These are phyloP conservation scores for Girardinus metallicus DNA, from an alignment of 2,797 vertebrate species.

Conservation along the genomic window DNA sequence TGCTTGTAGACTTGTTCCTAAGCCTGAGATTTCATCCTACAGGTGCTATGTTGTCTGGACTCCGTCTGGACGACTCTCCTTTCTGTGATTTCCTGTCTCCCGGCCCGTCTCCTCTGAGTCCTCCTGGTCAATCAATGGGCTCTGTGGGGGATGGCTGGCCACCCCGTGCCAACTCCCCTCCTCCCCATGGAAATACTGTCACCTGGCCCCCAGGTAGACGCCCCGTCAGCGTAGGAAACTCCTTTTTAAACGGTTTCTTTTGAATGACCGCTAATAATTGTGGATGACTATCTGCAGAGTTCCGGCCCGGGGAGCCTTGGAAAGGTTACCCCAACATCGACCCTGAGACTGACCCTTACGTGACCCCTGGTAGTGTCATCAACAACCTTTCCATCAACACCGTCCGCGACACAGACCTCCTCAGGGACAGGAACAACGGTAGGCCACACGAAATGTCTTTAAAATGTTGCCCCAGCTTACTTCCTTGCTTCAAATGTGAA, in stretches of 20 bases:
- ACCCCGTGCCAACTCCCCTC: constrained; percentile 98
- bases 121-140: constrained; percentile 87
- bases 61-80: constrained; percentile 95
- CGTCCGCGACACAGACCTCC: constrained; percentile 99
- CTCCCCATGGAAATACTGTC: constrained; percentile 94
- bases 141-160: constrained; percentile 98
- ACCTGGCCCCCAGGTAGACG: constrained; percentile 95
- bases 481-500: background rate
- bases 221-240: background rate
- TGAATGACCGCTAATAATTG: background rate
- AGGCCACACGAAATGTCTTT: constrained; percentile 13
- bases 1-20: background rate
- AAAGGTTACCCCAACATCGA: constrained; percentile 99
- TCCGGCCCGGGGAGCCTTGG: constrained; percentile 99
- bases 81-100: constrained; percentile 96
- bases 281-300: constrained; percentile 80
- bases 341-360: constrained; percentile 98
- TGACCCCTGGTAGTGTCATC: constrained; percentile 99
- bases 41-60: constrained; percentile 99
- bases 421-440: constrained; percentile 99
- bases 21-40: background rate
- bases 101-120: constrained; percentile 95
- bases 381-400: constrained; percentile 99
- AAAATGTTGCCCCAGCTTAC: background rate
- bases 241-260: background rate